Conservation (phyloP, 2,113 vertebrate genomes). For the Calypte anna region DNA sequence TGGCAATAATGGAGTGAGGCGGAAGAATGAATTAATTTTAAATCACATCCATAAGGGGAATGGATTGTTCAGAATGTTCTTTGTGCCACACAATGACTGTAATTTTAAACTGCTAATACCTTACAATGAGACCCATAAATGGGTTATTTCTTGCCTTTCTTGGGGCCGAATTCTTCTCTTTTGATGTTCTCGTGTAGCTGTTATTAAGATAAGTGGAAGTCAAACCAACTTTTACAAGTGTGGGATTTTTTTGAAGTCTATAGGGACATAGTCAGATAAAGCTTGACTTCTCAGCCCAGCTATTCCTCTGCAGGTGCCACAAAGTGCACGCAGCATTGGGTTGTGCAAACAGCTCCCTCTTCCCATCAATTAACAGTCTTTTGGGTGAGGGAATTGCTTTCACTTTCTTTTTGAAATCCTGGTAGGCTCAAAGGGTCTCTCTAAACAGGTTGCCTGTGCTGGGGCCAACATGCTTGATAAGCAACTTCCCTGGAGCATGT, state of each 20-base stretch:
- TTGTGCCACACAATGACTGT: slow-evolving; percentile 64
- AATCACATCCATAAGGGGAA: slow-evolving; percentile 65
- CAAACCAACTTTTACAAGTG: not conserved
- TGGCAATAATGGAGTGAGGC: slow-evolving; percentile 63
- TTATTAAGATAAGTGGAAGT: slow-evolving; percentile 28
- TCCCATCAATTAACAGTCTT: not conserved
- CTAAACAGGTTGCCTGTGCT: not conserved
- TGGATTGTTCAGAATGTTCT: slow-evolving; percentile 59
- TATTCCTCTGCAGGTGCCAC: not conserved
- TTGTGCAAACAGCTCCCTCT: not conserved
- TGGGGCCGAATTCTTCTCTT: slow-evolving; percentile 42
- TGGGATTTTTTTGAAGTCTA: slow-evolving; percentile 1
- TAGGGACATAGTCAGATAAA: not conserved
- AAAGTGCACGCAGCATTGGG: not conserved
- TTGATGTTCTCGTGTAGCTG: slow-evolving; percentile 19
- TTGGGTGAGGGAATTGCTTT: not conserved
- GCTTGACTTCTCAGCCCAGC: not conserved
- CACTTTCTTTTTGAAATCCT: not conserved
- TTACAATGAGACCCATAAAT: slow-evolving; percentile 56
- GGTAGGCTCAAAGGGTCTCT: not conserved
- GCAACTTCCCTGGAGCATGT: not conserved
- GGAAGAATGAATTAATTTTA: slow-evolving; percentile 69
- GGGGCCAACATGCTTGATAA: not conserved
- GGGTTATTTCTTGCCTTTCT: slow-evolving; percentile 54
- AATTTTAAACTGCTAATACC: slow-evolving; percentile 69